Base-by-base conservation (phyloP, 2,113 vertebrate genomes). In the Laterallus jamaicensis region DNA sequence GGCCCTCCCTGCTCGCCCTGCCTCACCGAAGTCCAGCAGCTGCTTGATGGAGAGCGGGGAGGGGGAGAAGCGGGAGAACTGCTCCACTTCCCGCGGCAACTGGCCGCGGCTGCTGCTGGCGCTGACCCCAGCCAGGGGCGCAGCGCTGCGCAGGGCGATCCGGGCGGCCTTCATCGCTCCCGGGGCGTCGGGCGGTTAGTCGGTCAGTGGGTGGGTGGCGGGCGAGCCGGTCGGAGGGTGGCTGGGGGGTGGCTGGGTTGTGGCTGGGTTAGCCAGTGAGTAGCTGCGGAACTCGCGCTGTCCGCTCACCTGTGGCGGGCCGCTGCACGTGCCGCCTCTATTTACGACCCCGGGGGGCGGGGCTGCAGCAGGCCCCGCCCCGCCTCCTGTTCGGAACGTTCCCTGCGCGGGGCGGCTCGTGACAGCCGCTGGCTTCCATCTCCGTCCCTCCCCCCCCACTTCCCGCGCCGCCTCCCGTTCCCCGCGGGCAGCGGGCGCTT, bases 41-140 rank as follows among this genome's bases (percentile, higher is more conserved):
- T 99, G 99, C 95, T 99, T 99, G 97, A 99, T 99, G 60, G 99
- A 99, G 66, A 99, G 97, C 2, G 99, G 99, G 15, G 99, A 99
- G 5, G 99, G 99, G 3, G 99, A 99, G 93, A 98, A 99, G 90
- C 99, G 99, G 9, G 99, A 98, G 82, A 99, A 98, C 63, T 92
- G 92, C 76, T 98, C 98, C 69, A 99, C 97, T 94, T 98, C 97
- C 97, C 98, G 95, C 14, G 98, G 99, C 35, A 98, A 97, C 32
- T 97, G 83, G 93, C 95, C 14, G n/a, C 98, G 87, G 94, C 85
- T 37, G 50, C 37, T 20, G 63, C 95, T 21, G 77, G 71, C 97
- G 35, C 70, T 25, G 40, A 64, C 40, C 35, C 96, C 95, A 0
- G 95, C 95, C 95, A 98, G 92, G 15, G 98, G 97, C 5, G 95